A percentile compares a stretch with the other conserved stretches of the same genome.
These are phyloP conservation scores for Diloba caeruleocephala DNA, from an alignment of 2,888 invertebrate genomes.

Conservation along the genomic window DNA sequence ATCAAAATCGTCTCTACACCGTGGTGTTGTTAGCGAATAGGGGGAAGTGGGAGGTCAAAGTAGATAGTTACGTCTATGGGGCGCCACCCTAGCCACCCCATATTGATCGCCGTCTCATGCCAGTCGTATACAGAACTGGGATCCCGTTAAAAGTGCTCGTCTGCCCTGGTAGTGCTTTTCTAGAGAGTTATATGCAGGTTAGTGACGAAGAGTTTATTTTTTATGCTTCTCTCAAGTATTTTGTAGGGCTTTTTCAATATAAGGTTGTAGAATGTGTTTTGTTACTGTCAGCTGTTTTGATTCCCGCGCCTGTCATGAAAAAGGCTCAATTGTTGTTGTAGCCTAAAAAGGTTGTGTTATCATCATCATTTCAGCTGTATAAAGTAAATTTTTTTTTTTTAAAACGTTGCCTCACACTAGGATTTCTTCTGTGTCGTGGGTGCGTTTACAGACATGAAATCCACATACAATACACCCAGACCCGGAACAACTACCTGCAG, in stretches of 20 bases:
- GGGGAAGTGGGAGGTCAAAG: conserved; percentile 43
- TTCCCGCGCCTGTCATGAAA: conserved; percentile 31
- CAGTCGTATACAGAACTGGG: conserved; percentile 61
- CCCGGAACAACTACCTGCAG: no score
- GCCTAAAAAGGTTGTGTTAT: no score
- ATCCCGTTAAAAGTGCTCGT: conserved; percentile 52
- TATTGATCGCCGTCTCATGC: conserved; percentile 74
- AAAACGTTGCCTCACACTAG: no score
- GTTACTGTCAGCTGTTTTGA: conserved; percentile 11
- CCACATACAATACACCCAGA: no score
- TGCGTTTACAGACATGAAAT: no score
- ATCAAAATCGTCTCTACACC: conserved; percentile 15
- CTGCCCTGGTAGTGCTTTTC: conserved; percentile 29
- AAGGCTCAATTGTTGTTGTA: background rate
- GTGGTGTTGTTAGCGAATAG: conserved; percentile 2
- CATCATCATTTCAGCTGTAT: no score
- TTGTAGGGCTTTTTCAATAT: background rate
- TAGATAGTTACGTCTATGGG: conserved; percentile 39
- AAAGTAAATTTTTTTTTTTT: no score
- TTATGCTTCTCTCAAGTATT: background rate
- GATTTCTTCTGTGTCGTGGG: no score
- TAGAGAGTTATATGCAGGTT: conserved; percentile 47
- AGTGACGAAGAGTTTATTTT: conserved; percentile 26
- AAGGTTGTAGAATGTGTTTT: background rate
- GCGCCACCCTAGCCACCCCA: conserved; percentile 65